phyloP scores from a whole-genome alignment of 2,113 vertebrate genomes.

The Gorilla gorilla region DNA sequence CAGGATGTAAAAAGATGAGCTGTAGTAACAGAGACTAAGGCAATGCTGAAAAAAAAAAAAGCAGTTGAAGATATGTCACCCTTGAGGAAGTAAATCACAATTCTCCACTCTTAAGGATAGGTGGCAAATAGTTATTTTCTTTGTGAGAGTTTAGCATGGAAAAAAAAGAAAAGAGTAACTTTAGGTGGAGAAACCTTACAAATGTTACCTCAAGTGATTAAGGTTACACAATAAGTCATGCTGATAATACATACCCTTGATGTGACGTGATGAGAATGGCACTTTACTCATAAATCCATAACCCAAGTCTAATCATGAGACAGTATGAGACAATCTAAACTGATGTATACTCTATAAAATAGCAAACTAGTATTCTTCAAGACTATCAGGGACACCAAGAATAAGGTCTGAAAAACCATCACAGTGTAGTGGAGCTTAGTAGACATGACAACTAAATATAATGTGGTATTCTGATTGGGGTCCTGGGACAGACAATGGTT shows the following conservation, averaged over 20 bases:
- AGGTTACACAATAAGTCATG: not conserved
- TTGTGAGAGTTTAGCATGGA: not conserved
- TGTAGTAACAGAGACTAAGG: not conserved
- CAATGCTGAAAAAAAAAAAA: not conserved
- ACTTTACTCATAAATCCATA: not conserved
- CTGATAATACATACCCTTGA: not conserved
- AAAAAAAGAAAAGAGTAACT: not conserved
- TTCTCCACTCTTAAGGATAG: not conserved
- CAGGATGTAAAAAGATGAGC: not conserved
- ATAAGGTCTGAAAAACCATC: not conserved
- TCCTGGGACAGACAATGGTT: not conserved
- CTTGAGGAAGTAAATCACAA: not conserved
- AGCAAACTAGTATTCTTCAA: not conserved
- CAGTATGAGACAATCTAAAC: not conserved
- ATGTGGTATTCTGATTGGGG: not conserved
- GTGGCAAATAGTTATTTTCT: not conserved
- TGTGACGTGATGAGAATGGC: not conserved
- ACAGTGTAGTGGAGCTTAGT: not conserved
- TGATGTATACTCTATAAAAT: not conserved
- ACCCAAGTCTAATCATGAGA: not conserved
- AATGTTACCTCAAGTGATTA: not conserved
- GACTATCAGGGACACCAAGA: not conserved
- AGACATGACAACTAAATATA: not conserved
- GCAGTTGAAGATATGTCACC: not conserved
- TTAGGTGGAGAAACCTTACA: not conserved